Evolutionary conservation across 2,797 vertebrate genomes (phyloP).

Genomic region (Fratercula arctica): DNA sequence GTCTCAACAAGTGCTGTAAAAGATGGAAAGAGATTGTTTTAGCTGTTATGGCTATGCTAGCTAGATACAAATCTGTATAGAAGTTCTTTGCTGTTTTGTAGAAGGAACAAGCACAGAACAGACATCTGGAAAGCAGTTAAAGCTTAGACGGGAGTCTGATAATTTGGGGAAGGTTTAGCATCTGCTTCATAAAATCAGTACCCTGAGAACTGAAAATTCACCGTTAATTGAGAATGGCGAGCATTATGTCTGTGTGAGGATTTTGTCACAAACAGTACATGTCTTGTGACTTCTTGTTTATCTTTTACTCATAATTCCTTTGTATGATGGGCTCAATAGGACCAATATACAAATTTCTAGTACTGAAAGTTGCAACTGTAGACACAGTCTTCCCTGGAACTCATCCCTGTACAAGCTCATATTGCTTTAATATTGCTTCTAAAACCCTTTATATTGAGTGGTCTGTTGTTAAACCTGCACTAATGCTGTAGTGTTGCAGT

Average conservation of each 20-base stretch:
- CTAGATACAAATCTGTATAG: background rate
- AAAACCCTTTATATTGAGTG: background rate
- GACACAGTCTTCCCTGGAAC: background rate
- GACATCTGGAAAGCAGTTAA: background rate
- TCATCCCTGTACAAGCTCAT: background rate
- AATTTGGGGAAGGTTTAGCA: background rate
- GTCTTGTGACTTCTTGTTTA: background rate
- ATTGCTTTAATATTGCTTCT: background rate
- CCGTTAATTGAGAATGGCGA: accelerated
- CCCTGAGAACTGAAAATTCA: background rate
- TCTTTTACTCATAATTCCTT: background rate
- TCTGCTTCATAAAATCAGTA: background rate
- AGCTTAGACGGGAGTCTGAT: background rate
- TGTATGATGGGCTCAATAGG: background rate
- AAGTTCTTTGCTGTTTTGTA: background rate
- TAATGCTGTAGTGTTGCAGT: background rate
- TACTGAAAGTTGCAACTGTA: background rate
- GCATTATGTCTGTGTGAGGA: background rate
- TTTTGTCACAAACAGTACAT: background rate
- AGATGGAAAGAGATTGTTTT: background rate
- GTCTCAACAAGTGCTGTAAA: background rate
- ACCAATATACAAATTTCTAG: background rate
- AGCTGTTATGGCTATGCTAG: background rate
- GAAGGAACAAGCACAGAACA: background rate
- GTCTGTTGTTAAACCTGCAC: background rate